Evolutionary conservation across 2,888 invertebrate genomes (phyloP).

Genomic region (Eupeodes latifasciatus): DNA sequence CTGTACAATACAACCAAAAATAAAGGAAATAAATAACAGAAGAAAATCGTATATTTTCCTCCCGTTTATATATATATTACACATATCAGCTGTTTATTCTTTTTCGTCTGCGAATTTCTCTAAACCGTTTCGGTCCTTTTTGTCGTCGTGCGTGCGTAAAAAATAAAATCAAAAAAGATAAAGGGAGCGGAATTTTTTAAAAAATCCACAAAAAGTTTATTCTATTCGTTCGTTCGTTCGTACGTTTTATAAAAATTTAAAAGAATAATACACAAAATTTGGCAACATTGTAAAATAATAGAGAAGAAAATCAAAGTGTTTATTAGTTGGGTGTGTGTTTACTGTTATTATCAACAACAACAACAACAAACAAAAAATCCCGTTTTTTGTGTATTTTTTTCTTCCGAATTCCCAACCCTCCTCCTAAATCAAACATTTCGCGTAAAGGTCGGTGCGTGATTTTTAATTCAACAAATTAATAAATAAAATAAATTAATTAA

Average conservation of each 20-base stretch:
- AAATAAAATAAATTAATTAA: background rate
- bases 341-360: slow-evolving; percentile 32
- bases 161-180: background rate
- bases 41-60: slow-evolving; percentile 9
- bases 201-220: background rate
- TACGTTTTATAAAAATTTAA: background rate
- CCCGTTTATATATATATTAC: slow-evolving; percentile 4
- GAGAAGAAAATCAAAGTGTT: slow-evolving; percentile 12
- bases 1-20: background rate
- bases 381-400: slow-evolving; percentile 6
- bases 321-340: slow-evolving; percentile 25
- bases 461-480: background rate
- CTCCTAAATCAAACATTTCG: background rate
- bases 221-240: background rate
- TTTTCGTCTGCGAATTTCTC: slow-evolving; percentile 5
- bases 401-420: too few relatives aligned
- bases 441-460: slow-evolving; percentile 28
- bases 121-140: slow-evolving; percentile 45
- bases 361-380: background rate
- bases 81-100: slow-evolving; percentile 68
- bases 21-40: slow-evolving; percentile 3
- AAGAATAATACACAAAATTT: slow-evolving; percentile 43
- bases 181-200: background rate
- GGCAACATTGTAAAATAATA: slow-evolving; percentile 53
- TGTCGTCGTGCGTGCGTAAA: slow-evolving; percentile 43